These are phyloP conservation scores for Aegotheles bennettii DNA, from an alignment of 2,113 vertebrate genomes.

Conservation along the genomic window DNA sequence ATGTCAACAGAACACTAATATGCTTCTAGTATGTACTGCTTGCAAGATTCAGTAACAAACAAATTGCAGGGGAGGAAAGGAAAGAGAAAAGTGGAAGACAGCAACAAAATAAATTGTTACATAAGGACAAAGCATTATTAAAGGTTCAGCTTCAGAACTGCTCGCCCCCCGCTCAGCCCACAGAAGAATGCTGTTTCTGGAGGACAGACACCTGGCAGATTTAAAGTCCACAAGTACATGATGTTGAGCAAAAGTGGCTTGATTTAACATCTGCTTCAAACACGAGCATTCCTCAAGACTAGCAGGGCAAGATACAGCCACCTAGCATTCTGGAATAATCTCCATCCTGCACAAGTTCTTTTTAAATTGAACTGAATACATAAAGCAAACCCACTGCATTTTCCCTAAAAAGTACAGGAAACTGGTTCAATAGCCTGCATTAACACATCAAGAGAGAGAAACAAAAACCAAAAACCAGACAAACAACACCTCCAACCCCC, in stretches of 20 bases:
- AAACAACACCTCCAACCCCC: rapidly evolving
- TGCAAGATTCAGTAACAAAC: not conserved
- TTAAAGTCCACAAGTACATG: not conserved
- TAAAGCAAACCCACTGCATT: not conserved
- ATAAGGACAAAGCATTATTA: not conserved
- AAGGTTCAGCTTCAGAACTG: not conserved
- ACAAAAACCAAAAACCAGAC: rapidly evolving
- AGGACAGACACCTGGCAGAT: not conserved
- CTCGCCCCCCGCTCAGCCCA: not conserved
- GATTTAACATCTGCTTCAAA: not conserved
- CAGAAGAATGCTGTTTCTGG: not conserved
- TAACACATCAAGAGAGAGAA: not conserved
- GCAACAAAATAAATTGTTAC: not conserved
- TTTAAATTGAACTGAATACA: not conserved
- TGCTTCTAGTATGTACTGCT: not conserved
- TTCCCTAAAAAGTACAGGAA: not conserved
- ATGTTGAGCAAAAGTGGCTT: not conserved
- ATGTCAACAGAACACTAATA: not conserved
- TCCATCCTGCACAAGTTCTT: not conserved
- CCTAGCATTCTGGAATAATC: not conserved
- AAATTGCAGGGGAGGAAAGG: not conserved
- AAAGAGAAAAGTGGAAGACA: not conserved
- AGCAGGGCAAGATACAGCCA: not conserved
- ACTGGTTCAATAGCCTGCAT: not conserved
- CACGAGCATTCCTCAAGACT: not conserved